Base-by-base conservation (phyloP, 2,113 vertebrate genomes). In the Carettochelys insculpta region DNA sequence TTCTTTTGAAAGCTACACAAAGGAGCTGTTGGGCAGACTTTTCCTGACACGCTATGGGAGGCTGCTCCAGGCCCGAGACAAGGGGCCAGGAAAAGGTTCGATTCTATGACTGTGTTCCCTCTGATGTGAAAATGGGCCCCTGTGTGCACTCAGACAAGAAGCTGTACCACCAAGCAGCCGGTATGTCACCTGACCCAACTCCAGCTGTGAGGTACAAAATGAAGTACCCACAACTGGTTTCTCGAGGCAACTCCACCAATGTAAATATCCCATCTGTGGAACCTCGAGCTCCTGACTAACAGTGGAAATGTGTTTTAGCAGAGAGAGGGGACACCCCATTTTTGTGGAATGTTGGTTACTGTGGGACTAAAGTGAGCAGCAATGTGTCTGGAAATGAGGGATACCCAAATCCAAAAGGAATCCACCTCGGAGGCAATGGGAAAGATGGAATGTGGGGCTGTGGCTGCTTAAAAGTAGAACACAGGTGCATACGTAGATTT, bases 281-380 rank as follows among this genome's bases (percentile, higher is more conserved):
- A 51, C 68, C 80, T 92, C 83, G 58, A 8, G 68, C 53, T 78
- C 83, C 78, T 80, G 76, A 68, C 73, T 90, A 88, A 58, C 92
- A 17, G 25, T 19, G 31, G 71, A 89, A 92, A 82, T 77, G 11
- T 5, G n/a, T 80, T 82, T 25, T 91, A 43, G 77, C 90, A 89
- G 73, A 68, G 61, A 65, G 61, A 38, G 19, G 34, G 34, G 17
- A 38, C 34, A 38, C n/a, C 16, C 61, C 43, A n/a, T 83, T 4
- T 68, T 34, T 14, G 7, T 61, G 75, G 31, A 61, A 78, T 79
- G 24, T 50, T 50, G 47, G 76, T 87, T 45, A 24, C 54, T 88
- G 92, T 76, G 89, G 77, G 12, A 73, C 71, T 14, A 73, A 45
- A 73, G n/a, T n/a, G n/a, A 41, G 38, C n/a, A 90, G 27, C 43